Evolutionary conservation across 2,888 invertebrate species (phyloP).

Genomic region (Diplolepis rosae): DNA sequence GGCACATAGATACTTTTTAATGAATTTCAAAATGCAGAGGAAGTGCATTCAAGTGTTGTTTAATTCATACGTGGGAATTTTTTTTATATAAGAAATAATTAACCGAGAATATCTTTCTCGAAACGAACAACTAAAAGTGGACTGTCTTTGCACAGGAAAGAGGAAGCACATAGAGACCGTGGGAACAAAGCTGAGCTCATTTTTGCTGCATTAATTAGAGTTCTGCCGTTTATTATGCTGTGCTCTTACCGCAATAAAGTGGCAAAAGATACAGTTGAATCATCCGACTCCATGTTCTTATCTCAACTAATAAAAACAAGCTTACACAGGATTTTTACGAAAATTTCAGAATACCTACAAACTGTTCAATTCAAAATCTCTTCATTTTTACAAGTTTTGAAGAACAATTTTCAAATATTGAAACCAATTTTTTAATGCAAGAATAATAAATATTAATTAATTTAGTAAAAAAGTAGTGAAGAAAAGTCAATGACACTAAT

Average conservation of each 20-base stretch:
- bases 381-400: too few relatives aligned
- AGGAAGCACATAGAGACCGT: conserved; percentile 67
- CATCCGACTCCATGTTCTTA: background rate
- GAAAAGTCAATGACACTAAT: too few relatives aligned
- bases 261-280: conserved; percentile 30
- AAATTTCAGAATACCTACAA: too few relatives aligned
- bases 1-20: background rate
- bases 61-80: conserved; percentile 63
- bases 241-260: background rate
- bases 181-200: conserved; percentile 68
- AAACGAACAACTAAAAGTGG: conserved; percentile 66
- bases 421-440: too few relatives aligned
- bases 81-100: conserved; percentile 66
- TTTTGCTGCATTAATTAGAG: conserved; percentile 65
- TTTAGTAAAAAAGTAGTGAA: too few relatives aligned
- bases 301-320: too few relatives aligned
- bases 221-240: conserved; percentile 43
- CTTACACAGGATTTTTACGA: too few relatives aligned
- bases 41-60: conserved; percentile 18
- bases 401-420: too few relatives aligned
- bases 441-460: too few relatives aligned
- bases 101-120: conserved; percentile 67
- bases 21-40: background rate
- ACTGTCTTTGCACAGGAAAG: conserved; percentile 64
- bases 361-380: too few relatives aligned